These are phyloP conservation scores for Ophion ventricosus DNA, from an alignment of 2,888 invertebrate species.

Conservation along the genomic window DNA sequence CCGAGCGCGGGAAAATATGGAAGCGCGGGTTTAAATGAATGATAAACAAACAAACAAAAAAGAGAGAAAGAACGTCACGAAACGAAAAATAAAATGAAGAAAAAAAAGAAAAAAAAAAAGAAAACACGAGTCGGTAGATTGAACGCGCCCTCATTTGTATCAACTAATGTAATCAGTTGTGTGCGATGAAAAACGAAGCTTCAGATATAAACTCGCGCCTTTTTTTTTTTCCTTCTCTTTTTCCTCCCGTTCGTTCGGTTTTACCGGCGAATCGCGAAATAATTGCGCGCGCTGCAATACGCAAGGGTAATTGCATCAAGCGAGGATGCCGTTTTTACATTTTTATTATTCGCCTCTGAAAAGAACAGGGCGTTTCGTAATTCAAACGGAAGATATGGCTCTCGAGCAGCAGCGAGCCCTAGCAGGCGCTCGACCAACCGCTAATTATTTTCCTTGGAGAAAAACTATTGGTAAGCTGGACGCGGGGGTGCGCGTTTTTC, in stretches of 20 bases:
- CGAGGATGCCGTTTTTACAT: not conserved
- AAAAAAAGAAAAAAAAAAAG: not conserved
- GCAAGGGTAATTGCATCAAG: not conserved
- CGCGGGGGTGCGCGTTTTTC: too few relatives aligned
- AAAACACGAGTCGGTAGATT: constrained; percentile 4
- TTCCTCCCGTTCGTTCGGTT: not conserved
- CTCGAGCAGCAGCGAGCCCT: not conserved
- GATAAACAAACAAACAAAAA: too few relatives aligned
- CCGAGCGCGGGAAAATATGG: constrained; percentile 14
- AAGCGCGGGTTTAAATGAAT: not conserved
- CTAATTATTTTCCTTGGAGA: not conserved
- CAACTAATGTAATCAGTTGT: constrained; percentile 45
- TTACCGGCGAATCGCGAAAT: constrained; percentile 18
- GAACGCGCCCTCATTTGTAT: constrained; percentile 31
- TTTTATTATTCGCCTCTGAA: not conserved
- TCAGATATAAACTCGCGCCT: constrained; percentile 9
- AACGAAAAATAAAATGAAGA: not conserved
- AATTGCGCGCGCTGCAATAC: constrained; percentile 7
- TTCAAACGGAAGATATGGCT: not conserved
- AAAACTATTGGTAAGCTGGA: too few relatives aligned
- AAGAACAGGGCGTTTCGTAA: not conserved
- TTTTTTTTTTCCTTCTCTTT: not conserved
- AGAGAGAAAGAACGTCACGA: not conserved
- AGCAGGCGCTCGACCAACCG: not conserved
- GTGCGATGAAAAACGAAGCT: constrained; percentile 33